These are phyloP conservation scores for Notiomystis cincta DNA, from an alignment of 2,113 vertebrate species.

Conservation along the genomic window DNA sequence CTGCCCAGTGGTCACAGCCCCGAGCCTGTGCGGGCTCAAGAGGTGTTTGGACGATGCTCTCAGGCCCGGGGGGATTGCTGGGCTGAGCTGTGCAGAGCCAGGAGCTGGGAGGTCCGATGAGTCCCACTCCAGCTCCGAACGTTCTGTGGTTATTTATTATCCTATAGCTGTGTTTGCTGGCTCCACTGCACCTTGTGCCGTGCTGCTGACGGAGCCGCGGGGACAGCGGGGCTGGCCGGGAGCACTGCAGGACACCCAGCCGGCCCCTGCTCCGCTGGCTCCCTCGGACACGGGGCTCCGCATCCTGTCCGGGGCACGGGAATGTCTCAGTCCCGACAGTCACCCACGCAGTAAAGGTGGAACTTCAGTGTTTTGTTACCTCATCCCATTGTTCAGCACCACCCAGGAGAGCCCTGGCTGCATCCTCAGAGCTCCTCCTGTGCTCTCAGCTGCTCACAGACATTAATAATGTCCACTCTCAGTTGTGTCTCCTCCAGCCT, in stretches of 20 bases:
- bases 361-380: neutral
- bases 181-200: neutral
- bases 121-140: neutral
- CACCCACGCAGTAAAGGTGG: neutral
- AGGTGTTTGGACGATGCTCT: accelerated
- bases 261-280: neutral
- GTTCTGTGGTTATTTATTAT: neutral
- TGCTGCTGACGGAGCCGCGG: neutral
- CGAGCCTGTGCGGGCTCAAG: neutral
- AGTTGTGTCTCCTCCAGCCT: neutral
- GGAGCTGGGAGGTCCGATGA: neutral
- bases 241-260: neutral
- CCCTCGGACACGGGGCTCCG: neutral
- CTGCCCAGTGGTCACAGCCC: no score
- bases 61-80: neutral
- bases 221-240: neutral
- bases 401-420: neutral
- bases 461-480: neutral
- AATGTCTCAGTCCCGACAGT: neutral
- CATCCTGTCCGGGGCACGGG: neutral
- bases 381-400: neutral
- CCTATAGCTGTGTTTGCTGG: accelerated
- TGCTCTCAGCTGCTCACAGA: neutral
- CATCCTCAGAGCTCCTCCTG: neutral
- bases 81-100: neutral